Conservation (phyloP, 1,140 invertebrate genomes). For the Brevipalpus yothersi region DNA sequence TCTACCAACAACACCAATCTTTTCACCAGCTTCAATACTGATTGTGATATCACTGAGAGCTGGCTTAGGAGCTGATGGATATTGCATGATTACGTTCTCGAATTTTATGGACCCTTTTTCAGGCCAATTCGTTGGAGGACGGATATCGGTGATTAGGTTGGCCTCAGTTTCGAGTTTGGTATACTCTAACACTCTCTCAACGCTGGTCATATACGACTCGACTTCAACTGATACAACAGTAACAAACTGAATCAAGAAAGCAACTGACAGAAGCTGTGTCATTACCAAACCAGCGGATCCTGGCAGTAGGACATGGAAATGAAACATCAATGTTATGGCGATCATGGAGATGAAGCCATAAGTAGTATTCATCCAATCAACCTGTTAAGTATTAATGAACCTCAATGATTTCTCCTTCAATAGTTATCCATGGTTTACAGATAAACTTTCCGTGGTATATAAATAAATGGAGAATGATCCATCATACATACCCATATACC, state of each 20-base stretch:
- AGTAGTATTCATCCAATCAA: slow-evolving; percentile 39
- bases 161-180: slow-evolving; percentile 36
- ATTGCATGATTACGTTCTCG: slow-evolving; percentile 34
- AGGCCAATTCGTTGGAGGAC: slow-evolving; percentile 32
- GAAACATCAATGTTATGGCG: no score
- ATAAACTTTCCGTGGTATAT: no score
- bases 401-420: no score
- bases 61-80: slow-evolving; percentile 29
- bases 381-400: no score
- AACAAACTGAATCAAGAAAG: slow-evolving; percentile 48
- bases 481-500: slow-evolving; percentile 52
- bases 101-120: slow-evolving; percentile 36
- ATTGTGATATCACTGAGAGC: slow-evolving; percentile 23
- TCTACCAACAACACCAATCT: slow-evolving; percentile 57
- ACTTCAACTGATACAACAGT: slow-evolving; percentile 52
- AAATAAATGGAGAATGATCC: no score
- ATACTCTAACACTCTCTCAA: slow-evolving; percentile 57
- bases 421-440: no score
- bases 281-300: slow-evolving; percentile 1
- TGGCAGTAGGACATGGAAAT: slow-evolving; percentile 15
- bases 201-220: slow-evolving; percentile 54
- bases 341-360: no score
- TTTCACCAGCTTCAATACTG: slow-evolving; percentile 21
- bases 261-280: neutral
- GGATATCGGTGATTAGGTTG: slow-evolving; percentile 15